Evolutionary conservation across 2,797 vertebrate species (phyloP).

Genomic region (Rhinoraja longicauda): DNA sequence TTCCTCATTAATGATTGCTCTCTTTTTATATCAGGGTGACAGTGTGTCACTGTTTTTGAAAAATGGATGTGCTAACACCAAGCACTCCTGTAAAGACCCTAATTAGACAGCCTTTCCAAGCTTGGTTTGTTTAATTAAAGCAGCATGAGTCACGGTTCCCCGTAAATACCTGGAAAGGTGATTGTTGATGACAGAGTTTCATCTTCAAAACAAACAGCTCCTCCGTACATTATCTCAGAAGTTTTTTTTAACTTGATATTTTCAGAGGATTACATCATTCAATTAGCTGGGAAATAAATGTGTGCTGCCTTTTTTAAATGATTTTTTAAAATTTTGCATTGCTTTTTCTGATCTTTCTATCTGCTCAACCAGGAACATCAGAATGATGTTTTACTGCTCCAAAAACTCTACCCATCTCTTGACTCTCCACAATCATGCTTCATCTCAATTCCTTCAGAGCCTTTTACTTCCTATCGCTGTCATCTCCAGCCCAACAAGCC

Average conservation of each 20-base stretch:
- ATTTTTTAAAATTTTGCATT: not conserved
- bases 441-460: too few species aligned
- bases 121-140: not conserved
- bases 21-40: not conserved
- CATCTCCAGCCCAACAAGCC: too few species aligned
- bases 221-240: not conserved
- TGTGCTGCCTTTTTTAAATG: not conserved
- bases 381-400: too few species aligned
- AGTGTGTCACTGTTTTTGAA: not conserved
- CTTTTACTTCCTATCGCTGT: too few species aligned
- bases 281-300: not conserved
- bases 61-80: not conserved
- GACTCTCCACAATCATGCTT: too few species aligned
- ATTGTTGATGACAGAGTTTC: not conserved
- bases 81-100: too few species aligned
- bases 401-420: too few species aligned
- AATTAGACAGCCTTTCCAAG: not conserved
- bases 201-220: not conserved
- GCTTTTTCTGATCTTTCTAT: not conserved
- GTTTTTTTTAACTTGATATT: not conserved
- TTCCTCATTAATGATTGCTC: not conserved
- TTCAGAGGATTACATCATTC: not conserved
- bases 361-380: not conserved
- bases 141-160: not conserved
- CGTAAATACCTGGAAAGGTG: not conserved